Conservation (phyloP, 2,797 vertebrate genomes). For the Garrulus glandarius region DNA sequence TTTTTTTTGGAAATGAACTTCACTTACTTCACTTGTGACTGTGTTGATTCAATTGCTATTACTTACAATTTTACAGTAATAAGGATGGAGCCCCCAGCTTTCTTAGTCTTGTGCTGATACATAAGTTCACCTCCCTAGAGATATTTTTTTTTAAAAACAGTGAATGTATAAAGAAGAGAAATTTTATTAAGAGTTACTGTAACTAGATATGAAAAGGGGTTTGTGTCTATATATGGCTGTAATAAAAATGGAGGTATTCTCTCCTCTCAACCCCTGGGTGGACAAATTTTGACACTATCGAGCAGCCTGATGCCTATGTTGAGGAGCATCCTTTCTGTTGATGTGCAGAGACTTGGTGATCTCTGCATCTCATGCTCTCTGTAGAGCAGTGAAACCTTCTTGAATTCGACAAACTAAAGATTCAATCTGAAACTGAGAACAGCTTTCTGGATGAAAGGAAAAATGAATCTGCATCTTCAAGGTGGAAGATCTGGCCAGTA, state of each 20-base stretch:
- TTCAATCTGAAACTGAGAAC: background rate
- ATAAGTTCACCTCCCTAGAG: background rate
- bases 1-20: background rate
- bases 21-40: rapidly evolving
- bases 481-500: background rate
- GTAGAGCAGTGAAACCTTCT: background rate
- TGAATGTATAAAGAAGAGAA: background rate
- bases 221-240: background rate
- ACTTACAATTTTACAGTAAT: background rate
- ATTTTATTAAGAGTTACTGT: background rate
- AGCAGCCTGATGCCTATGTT: background rate
- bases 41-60: background rate
- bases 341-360: background rate
- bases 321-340: background rate
- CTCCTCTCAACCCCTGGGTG: background rate
- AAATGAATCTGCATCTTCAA: background rate
- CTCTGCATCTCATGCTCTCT: background rate
- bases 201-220: rapidly evolving
- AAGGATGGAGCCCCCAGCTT: rapidly evolving
- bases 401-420: background rate
- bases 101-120: background rate
- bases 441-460: background rate
- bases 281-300: background rate
- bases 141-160: background rate
- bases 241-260: background rate